Evolutionary conservation across 2,113 vertebrate genomes (phyloP), one percentile per base, ranked within the genome.

Genomic region (Sylvia atricapilla): DNA sequence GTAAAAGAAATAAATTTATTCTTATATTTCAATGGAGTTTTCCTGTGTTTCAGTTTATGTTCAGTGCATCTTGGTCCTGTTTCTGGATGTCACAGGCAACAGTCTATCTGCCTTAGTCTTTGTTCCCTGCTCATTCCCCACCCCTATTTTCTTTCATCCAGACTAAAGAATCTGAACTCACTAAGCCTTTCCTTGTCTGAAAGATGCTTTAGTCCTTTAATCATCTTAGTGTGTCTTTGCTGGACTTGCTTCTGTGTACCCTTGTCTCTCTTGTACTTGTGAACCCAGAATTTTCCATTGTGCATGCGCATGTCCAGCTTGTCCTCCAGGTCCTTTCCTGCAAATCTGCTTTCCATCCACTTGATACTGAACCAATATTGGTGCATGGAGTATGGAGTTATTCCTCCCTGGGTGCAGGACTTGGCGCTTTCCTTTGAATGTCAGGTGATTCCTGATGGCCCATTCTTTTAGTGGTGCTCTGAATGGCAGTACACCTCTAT

Each of bases 261-360:
- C 2, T 11, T 53, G n/a, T 62, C 16, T 66, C 6, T 87, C 16
- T 47, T 47, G 27, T 78, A 17, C 12, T 70, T 56, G 25, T 31
- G 41, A 74, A 49, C 15, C 68, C 31, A 41, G 53, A 64, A 59
- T 5, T 55, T 33, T 10, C 22, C 4, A 8, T 2, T 2, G 19
- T 73, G 9, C 16, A 62, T 35, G 37, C 46, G 66, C 0, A 0
- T 5, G 8, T 52, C 37, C 59, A 28, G 0, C 15, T 75, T 59
- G 16, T 73, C 49, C 30, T 87, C 13, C 7, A 37, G 16, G 11
- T 56, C 27, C 12, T 72, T n/a, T 58, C 58, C 52, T 68, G 44
- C 15, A 55, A 21, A 63, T 72, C 25, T 80, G 3, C 14, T 79
- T 86, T 79, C n/a, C 33, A 55, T 39, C 5, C 23, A 37, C 21